phyloP scores from a whole-genome alignment of 2,113 vertebrate species.

The Rhinolophus ferrumequinum region DNA sequence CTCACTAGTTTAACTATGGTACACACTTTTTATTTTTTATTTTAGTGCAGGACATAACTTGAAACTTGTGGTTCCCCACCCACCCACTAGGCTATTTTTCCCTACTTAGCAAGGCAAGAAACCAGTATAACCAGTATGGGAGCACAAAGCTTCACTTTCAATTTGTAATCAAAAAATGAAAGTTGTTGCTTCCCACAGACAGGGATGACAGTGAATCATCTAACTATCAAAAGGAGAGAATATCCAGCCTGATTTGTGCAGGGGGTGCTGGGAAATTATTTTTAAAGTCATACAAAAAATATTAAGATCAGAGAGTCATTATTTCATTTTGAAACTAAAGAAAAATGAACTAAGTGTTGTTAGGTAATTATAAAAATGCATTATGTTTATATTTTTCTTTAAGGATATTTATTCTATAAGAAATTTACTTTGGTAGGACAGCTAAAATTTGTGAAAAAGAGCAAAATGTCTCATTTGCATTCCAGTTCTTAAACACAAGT shows the following conservation, averaged over 20 bases:
- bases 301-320: background rate
- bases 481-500: background rate
- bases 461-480: background rate
- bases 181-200: background rate
- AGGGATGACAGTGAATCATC: background rate
- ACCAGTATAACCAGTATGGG: slow-evolving; percentile 40
- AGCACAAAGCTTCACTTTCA: background rate
- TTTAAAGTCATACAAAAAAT: background rate
- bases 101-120: background rate
- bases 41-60: slow-evolving; percentile 14
- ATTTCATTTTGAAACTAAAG: slow-evolving; percentile 25
- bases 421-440: background rate
- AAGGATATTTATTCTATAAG: background rate
- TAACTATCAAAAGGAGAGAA: background rate
- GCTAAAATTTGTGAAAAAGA: background rate
- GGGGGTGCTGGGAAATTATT: background rate
- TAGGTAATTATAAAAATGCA: background rate
- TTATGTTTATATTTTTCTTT: slow-evolving; percentile 1
- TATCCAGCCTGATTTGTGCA: background rate
- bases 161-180: background rate
- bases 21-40: background rate
- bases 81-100: slow-evolving; percentile 13
- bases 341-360: background rate
- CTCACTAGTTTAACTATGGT: background rate
- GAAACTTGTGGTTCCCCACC: slow-evolving; percentile 25